Percentiles rank a stretch among this genome's conserved stretches.
phyloP scores from a whole-genome alignment of 2,113 vertebrate species.

The Dolichotis patagonum region DNA sequence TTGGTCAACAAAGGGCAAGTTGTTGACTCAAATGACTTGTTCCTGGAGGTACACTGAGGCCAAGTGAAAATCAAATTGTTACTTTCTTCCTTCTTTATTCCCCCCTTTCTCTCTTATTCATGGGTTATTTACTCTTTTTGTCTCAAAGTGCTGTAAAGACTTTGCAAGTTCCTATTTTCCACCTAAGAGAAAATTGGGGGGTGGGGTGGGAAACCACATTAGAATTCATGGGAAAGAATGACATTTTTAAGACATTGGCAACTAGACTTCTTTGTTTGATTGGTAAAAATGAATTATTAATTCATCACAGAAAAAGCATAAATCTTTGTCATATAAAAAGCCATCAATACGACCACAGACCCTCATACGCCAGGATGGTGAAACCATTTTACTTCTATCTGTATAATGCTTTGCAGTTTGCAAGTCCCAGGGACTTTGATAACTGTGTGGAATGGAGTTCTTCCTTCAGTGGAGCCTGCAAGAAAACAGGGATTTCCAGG shows the following conservation, averaged over 20 bases:
- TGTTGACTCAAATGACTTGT: background rate
- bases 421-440: background rate
- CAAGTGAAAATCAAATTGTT: background rate
- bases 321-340: conserved; percentile 47
- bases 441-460: background rate
- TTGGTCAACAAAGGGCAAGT: background rate
- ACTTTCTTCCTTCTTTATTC: too few species aligned
- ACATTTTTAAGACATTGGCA: conserved; percentile 54
- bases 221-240: conserved; percentile 53
- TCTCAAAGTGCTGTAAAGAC: background rate
- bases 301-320: conserved; percentile 42
- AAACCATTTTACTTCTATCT: background rate
- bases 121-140: background rate
- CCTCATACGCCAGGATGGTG: background rate
- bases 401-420: background rate
- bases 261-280: conserved; percentile 65
- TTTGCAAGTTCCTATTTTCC: conserved; percentile 20
- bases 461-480: background rate
- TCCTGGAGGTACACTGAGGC: background rate
- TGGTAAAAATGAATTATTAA: conserved; percentile 60
- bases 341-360: conserved; percentile 14
- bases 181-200: background rate
- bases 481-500: background rate
- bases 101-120: background rate
- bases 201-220: background rate